A percentile compares a stretch with the other conserved stretches of the same genome.
These are phyloP conservation scores for Clarias pachynema DNA, from an alignment of 2,797 vertebrate species.

Conservation along the genomic window DNA sequence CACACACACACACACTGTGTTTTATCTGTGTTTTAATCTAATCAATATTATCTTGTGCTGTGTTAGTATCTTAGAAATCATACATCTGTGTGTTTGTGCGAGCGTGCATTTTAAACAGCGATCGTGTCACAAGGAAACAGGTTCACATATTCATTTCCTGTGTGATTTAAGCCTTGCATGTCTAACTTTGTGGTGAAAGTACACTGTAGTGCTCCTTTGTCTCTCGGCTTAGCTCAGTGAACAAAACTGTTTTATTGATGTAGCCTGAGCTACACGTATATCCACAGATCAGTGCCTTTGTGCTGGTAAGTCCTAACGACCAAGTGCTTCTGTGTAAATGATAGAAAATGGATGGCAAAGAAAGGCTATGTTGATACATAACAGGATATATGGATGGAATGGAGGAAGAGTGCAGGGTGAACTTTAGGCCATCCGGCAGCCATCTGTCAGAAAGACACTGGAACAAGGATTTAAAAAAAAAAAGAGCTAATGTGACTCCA, in stretches of 20 bases:
- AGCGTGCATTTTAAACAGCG: neutral
- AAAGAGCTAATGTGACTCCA: neutral
- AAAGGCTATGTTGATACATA: neutral
- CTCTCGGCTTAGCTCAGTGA: neutral
- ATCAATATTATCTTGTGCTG: neutral
- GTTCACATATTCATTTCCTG: constrained; percentile 18
- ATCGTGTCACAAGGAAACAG: neutral
- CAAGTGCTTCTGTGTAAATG: constrained; percentile 4
- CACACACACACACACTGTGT: no score
- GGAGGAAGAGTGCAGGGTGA: constrained; percentile 37
- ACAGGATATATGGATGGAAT: constrained; percentile 21
- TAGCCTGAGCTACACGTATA: neutral
- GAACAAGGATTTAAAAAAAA: constrained; percentile 18
- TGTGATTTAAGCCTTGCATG: constrained; percentile 7
- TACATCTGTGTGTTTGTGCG: neutral
- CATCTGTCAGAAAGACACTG: constrained; percentile 20
- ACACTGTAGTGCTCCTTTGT: neutral
- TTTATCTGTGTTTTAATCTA: neutral
- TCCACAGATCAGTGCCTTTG: neutral
- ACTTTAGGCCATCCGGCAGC: constrained; percentile 18
- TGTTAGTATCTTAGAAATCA: neutral
- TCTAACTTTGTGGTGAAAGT: constrained; percentile 5
- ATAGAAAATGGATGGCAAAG: neutral
- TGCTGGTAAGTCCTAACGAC: neutral
- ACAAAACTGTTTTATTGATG: neutral